phyloP scores from a whole-genome alignment of 1,140 invertebrate genomes.

The Bombus waltoni region DNA sequence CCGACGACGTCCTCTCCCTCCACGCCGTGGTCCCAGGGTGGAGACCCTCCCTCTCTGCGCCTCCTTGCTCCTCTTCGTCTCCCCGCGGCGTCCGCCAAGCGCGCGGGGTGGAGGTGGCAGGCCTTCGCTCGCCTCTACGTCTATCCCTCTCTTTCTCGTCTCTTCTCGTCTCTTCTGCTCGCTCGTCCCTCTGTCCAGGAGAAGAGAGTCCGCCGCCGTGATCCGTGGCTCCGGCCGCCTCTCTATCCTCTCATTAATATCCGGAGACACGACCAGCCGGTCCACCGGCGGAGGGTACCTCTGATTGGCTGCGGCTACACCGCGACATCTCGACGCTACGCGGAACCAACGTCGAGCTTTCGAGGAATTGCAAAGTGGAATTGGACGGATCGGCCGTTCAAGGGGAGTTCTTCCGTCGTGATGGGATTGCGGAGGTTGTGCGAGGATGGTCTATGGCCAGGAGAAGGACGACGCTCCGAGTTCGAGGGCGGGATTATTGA shows the following conservation, averaged over 20 bases:
- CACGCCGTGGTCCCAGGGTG: constrained; percentile 61
- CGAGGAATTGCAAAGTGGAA: background rate
- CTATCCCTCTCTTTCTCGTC: background rate
- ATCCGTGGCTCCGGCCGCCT: constrained; percentile 41
- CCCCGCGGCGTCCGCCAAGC: constrained; percentile 33
- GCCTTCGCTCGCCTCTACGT: background rate
- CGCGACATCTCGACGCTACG: constrained; percentile 22
- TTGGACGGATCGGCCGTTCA: background rate
- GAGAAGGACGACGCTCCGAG: background rate
- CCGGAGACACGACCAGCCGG: constrained; percentile 51
- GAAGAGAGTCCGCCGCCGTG: constrained; percentile 57
- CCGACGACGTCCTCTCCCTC: constrained; percentile 68
- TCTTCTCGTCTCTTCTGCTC: background rate
- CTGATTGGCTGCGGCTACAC: constrained; percentile 19
- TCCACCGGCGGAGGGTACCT: background rate
- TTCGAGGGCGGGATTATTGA: constrained; percentile 1
- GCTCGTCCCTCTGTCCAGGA: background rate
- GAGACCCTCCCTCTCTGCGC: constrained; percentile 61
- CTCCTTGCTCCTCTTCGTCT: constrained; percentile 53
- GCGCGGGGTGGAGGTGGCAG: constrained; percentile 45
- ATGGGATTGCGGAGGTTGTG: background rate
- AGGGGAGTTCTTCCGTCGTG: background rate
- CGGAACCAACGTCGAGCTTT: background rate
- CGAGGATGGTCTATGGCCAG: background rate
- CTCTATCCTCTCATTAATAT: constrained; percentile 67